Evolutionary conservation across 2,797 vertebrate genomes (phyloP), one percentile per base, ranked within the genome.

Genomic region (Emys orbicularis): DNA sequence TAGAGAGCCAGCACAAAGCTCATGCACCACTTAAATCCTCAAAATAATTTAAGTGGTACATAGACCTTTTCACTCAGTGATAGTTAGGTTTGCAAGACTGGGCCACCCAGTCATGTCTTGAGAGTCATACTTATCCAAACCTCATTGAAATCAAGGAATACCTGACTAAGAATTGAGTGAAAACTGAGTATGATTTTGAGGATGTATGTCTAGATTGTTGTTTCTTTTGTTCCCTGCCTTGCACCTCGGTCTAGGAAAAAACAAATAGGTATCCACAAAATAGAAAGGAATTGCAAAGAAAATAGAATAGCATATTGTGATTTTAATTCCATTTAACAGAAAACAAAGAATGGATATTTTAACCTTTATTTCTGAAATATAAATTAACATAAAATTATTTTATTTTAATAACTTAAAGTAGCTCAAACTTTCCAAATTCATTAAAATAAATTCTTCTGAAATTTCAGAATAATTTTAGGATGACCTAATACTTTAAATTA

Each of bases 401-500:
- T 87, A 84, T 80, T 91, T 95, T 79, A 89, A 87, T 21, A 68
- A 84, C 21, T 84, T 79, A 12, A 89, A 93, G 52, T 89, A 8
- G 5, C 68, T 95, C 34, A 25, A 1, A 89, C 83, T 92, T 91
- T 81, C 47, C 29, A 86, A 34, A 90, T 74, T 84, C 86, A 79
- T 82, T 77, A 79, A 83, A 86, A 81, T 7, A 83, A 87, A 7
- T 89, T 79, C 7, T 91, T 93, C 74, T 56, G 79, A 52, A 52
- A 29, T 76, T 27, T 47, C 23, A 76, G 90, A 92, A 82, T 81
- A 59, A 81, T 25, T 13, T 11, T 83, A 37, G 25, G 47, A 81
- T 87, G 79, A 87, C 74, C 81, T 94, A 87, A 81, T 79, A 9
- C 2, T 84, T 52, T 86, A 93, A 37, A 91, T 86, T 89, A 93